phyloP scores from a whole-genome alignment of 2,888 invertebrate genomes.

The Toxonevra muliebris region DNA sequence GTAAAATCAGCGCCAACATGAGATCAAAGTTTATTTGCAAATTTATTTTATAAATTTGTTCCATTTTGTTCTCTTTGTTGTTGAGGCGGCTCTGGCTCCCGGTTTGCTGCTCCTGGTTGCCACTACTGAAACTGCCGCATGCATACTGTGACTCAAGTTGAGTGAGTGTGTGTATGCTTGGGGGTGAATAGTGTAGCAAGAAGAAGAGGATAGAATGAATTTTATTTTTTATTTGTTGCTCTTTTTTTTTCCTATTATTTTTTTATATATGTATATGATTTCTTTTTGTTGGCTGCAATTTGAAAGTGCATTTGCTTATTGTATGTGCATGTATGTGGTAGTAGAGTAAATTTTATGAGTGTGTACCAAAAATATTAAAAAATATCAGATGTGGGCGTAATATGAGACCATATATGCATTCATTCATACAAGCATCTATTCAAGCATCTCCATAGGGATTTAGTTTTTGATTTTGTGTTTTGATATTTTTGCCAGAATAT shows the following conservation, averaged over 20 bases:
- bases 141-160: neutral
- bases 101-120: too few relatives aligned
- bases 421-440: too few relatives aligned
- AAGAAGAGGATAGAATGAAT: too few relatives aligned
- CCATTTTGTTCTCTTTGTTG: neutral
- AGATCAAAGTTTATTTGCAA: conserved; percentile 36
- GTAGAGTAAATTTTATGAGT: conserved; percentile 25
- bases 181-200: too few relatives aligned
- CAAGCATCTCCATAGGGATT: too few relatives aligned
- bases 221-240: too few relatives aligned
- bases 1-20: conserved; percentile 24
- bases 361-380: conserved; percentile 27
- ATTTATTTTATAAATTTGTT: conserved; percentile 30
- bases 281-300: neutral
- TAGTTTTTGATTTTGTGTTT: too few relatives aligned
- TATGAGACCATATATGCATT: neutral
- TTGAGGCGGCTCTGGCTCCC: too few relatives aligned
- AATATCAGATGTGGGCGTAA: conserved; percentile 3
- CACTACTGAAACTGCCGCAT: neutral
- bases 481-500: too few relatives aligned
- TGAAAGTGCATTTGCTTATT: conserved; percentile 10
- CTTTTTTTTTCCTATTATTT: too few relatives aligned
- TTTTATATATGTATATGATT: neutral
- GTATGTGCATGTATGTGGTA: conserved; percentile 22
- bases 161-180: too few relatives aligned